Base-by-base conservation (phyloP, 2,797 vertebrate genomes). In the Pangasius larnaudii region DNA sequence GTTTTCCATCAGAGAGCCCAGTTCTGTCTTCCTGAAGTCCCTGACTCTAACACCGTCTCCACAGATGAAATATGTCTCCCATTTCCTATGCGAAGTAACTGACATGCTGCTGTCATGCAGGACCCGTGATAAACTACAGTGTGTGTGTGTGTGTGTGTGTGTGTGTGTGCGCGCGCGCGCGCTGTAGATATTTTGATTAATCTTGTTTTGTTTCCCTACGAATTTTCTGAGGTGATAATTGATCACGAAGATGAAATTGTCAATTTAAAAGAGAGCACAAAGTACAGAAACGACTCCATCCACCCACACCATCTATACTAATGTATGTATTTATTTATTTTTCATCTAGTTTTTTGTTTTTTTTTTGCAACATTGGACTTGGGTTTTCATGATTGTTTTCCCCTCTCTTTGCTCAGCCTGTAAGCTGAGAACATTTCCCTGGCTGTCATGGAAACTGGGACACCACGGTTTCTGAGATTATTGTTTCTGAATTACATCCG, bases 361-460 rank as follows among this genome's bases (percentile, higher is more conserved):
- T 79, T 87, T 89, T 74, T 86, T 59, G 67, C 59, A 42, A 84
- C 85, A 87, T 84, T 89, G 82, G 46, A 88, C 56, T 84, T 42
- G 6, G 65, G 72, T 85, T 89, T 88, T 75, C 42, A 24, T 51
- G 36, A 82, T 86, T 85, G 59, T 67, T 39, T 36, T 6, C 51
- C 51, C 33, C 33, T 39, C 53, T 63, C 39, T 82, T 79, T 69
- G 56, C 85, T 77, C 71, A 56, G 46, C 39, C 87, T 72, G 67
- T 87, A 78, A 86, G 71, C 86, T 58, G 84, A 89, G 89, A 91
- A 91, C 86, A 90, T 92, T 91, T 91, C 36, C 0, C 87, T 39
- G 72, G 89, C 85, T 92, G 91, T 89, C 90, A 92, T 92, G 90
- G 90, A 91, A 90, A 91, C 88, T 51, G 86, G 80, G 79, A 77